Conservation (phyloP, 1,140 invertebrate species). For the Polypedilum vanderplanki region DNA sequence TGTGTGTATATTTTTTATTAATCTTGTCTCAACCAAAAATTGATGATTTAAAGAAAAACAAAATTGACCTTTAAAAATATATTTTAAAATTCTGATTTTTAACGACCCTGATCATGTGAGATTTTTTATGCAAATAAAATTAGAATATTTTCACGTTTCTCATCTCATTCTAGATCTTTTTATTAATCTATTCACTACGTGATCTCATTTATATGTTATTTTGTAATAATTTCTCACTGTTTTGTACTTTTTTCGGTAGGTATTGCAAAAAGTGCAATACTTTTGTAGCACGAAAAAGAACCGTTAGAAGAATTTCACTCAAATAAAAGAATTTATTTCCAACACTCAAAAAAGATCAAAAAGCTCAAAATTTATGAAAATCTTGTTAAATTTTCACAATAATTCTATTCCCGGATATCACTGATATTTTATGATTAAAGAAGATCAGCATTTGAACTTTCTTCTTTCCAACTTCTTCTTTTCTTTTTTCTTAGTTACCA, state of each 20-base stretch:
- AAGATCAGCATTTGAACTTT: slow-evolving; percentile 23
- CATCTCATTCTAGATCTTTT: slow-evolving; percentile 9
- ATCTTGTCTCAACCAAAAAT: background rate
- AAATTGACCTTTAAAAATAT: slow-evolving; percentile 21
- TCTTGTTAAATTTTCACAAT: slow-evolving; percentile 20
- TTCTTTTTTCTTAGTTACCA: background rate
- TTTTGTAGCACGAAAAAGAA: slow-evolving; percentile 15
- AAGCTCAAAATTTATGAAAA: background rate
- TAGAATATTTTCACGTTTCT: slow-evolving; percentile 28
- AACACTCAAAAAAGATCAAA: background rate
- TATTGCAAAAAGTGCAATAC: slow-evolving; percentile 23
- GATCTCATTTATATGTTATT: background rate
- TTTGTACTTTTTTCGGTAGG: background rate
- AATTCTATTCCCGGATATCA: slow-evolving; percentile 17
- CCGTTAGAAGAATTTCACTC: slow-evolving; percentile 27
- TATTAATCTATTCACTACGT: slow-evolving; percentile 13
- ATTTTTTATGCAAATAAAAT: slow-evolving; percentile 23
- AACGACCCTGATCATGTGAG: background rate
- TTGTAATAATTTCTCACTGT: background rate
- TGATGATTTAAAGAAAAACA: background rate
- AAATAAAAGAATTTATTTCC: background rate
- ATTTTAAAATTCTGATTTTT: background rate
- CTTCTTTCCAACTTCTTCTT: background rate
- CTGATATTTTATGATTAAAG: background rate
- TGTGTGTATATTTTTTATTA: background rate